phyloP scores from a whole-genome alignment of 2,888 invertebrate genomes.

The Hypercompe scribonia region DNA sequence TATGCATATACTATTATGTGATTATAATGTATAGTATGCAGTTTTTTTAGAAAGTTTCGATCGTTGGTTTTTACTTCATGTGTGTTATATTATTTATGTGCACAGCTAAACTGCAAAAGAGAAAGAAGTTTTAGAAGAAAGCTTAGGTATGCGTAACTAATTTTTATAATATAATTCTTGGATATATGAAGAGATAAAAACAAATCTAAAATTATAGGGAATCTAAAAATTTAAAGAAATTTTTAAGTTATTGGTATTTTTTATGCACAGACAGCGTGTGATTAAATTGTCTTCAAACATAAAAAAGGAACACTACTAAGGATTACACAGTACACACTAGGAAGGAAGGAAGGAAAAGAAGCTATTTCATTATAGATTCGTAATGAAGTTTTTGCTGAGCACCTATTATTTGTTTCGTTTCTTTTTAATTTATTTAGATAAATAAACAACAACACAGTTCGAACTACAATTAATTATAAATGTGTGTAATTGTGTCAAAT shows the following conservation, averaged over 20 bases:
- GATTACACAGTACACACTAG: too few species aligned
- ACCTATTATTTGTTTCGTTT: background rate
- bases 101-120: background rate
- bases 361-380: background rate
- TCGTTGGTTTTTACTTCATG: background rate
- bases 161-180: background rate
- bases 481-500: too few species aligned
- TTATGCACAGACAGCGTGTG: background rate
- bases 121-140: background rate
- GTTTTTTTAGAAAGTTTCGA: conserved; percentile 51
- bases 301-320: background rate
- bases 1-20: conserved; percentile 33
- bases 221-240: too few species aligned
- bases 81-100: background rate
- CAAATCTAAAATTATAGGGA: too few species aligned
- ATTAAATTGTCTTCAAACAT: background rate
- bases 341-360: too few species aligned
- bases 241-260: too few species aligned
- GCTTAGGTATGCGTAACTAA: background rate
- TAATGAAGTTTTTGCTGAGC: background rate
- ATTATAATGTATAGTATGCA: conserved; percentile 38
- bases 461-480: too few species aligned
- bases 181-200: too few species aligned
- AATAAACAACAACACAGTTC: too few species aligned
- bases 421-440: too few species aligned